Evolutionary conservation across 2,888 invertebrate species (phyloP), one percentile per base, ranked within the genome.

Genomic region (Papilio gigon): DNA sequence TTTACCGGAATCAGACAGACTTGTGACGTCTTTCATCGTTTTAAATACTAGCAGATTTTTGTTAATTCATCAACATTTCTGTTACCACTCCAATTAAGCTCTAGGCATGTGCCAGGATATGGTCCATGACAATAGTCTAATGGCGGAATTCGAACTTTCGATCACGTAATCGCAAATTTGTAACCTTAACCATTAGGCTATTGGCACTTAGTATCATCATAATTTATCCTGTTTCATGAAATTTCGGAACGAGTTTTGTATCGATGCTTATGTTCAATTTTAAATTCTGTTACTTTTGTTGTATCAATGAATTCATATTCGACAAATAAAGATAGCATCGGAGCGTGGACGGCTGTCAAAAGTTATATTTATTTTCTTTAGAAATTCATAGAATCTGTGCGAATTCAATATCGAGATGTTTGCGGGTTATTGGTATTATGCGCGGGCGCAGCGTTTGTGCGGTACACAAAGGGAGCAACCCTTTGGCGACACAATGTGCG

Each of bases 361-460:
- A 90, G 90, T 90, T 89, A 89, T 91, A 90, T 92, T 91, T 91
- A 91, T 92, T 90, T 90, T 91, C 90, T 90, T 91, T 91, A 86
- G 79, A 89, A 90, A 90, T 91, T 88, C 89, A 90, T 87, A 88
- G 90, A 90, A 91, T 84, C 83, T 76, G 78, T 86, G 88, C 88
- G 86, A 90, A 90, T 88, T 84, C 79, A 82, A 82, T 79, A 85
- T 87, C 84, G 86, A 88, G 88, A 86, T 89, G 88, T 90, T 89
- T 89, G 90, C 84, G 84, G 84, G 84, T 75, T 76, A 75, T 76
- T 79, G 76, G 82, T 79, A 85, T 87, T 85, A 84, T 85, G 84
- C 82, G 79, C 78, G 75, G 81, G 76, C 83, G 84, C 83, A 79
- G 72, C 82, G 79, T 81, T 86, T 85, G 85, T 85, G 77, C 65